These are phyloP conservation scores for Pionites leucogaster DNA, from an alignment of 2,113 vertebrate genomes.

Conservation along the genomic window DNA sequence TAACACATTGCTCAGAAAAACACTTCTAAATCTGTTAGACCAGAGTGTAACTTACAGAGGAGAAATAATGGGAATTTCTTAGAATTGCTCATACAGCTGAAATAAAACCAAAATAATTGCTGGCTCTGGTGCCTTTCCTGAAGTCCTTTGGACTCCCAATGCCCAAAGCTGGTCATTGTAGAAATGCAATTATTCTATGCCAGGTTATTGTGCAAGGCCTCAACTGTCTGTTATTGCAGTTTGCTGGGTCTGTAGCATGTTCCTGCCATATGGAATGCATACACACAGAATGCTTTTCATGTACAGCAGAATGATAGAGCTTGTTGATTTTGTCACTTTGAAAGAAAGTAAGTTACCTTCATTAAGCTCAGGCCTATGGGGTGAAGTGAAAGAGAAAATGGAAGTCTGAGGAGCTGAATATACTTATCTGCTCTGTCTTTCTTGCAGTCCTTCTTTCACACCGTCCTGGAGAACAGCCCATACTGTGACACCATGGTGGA, in stretches of 20 bases:
- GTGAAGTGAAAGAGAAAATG: not conserved
- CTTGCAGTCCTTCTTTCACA: slow-evolving; percentile 88
- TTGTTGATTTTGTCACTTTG: not conserved
- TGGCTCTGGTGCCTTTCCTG: not conserved
- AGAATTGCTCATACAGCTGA: not conserved
- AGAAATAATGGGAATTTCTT: not conserved
- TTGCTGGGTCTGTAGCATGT: not conserved
- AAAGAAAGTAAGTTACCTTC: not conserved
- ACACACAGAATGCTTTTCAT: not conserved
- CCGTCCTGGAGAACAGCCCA: slow-evolving; percentile 89
- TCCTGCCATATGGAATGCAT: not conserved
- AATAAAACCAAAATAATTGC: not conserved
- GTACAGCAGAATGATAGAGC: not conserved
- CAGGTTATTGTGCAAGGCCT: not conserved
- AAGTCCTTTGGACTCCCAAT: not conserved
- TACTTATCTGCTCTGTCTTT: not conserved
- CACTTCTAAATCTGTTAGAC: not conserved
- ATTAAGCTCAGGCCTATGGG: not conserved
- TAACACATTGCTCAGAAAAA: not conserved
- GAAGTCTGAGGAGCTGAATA: not conserved
- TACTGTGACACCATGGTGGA: slow-evolving; percentile 92
- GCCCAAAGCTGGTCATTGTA: not conserved
- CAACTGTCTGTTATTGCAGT: not conserved
- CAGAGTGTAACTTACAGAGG: not conserved
- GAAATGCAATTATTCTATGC: not conserved